These are phyloP conservation scores for Drosophila sp. DNA, from an alignment of 1,140 invertebrate species.

Conservation along the genomic window DNA sequence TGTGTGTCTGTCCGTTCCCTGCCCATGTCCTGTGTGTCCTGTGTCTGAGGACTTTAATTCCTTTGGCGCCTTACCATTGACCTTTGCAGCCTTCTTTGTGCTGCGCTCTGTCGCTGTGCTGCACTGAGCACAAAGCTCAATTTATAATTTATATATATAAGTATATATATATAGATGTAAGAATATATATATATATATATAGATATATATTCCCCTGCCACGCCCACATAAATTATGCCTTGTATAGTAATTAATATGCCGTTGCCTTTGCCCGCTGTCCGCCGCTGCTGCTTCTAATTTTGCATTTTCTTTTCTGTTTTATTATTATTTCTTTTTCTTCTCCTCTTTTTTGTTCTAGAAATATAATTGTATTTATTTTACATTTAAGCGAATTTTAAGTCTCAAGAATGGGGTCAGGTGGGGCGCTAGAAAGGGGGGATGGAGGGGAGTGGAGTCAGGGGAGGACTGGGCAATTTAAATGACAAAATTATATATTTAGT, in stretches of 20 bases:
- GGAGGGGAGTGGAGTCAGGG: not conserved
- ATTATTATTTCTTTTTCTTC: slow-evolving; percentile 23
- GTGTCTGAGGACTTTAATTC: slow-evolving; percentile 40
- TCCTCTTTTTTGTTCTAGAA: slow-evolving; percentile 39
- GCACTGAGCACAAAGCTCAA: slow-evolving; percentile 54
- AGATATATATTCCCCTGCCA: slow-evolving; percentile 56
- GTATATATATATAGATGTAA: slow-evolving; percentile 23
- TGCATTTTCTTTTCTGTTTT: slow-evolving; percentile 58
- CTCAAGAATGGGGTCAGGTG: slow-evolving; percentile 58
- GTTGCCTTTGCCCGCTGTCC: slow-evolving; percentile 47
- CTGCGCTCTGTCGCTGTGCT: slow-evolving; percentile 5
- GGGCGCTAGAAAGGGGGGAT: slow-evolving; percentile 7
- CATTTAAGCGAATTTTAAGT: slow-evolving; percentile 79
- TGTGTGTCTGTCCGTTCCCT: not conserved
- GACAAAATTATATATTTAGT: slow-evolving; percentile 81
- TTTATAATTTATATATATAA: slow-evolving; percentile 76
- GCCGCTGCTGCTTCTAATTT: slow-evolving; percentile 52
- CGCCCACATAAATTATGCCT: slow-evolving; percentile 69
- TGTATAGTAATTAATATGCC: slow-evolving; percentile 78
- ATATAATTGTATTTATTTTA: slow-evolving; percentile 81
- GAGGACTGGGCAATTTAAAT: slow-evolving; percentile 70
- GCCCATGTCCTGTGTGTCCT: not conserved
- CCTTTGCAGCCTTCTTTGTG: slow-evolving; percentile 32
- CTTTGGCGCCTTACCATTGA: slow-evolving; percentile 52
- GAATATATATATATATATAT: slow-evolving; percentile 26